Evolutionary conservation across 1,140 invertebrate species (phyloP), one percentile per base, ranked within the genome.

Genomic region (Euglossa dilemma): DNA sequence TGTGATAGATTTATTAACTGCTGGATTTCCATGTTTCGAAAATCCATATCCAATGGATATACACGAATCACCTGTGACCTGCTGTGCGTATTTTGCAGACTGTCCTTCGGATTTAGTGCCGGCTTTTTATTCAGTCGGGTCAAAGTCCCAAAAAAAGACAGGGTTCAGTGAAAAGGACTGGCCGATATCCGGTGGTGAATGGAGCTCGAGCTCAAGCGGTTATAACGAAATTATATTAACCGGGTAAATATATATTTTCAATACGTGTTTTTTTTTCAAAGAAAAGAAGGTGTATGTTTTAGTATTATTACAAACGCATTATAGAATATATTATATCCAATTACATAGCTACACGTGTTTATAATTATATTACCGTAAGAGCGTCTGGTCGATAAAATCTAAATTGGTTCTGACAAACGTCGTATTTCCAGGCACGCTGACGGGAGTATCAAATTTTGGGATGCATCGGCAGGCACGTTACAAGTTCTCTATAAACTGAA

Each of bases 11-110:
- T 96, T 99, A 89, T 96, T 97, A 92, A 97, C 98, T 63, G 96
- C 97, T 69, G 99, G 99, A 91, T 99, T 99, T 95, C 99, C 99
- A 23, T 99, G 98, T 94, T 99, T 99, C 95, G 98, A 99, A 94
- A 99, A 99, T 95, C 99, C 99, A 66, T 99, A 99, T 95, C 98
- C 99, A 63, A 99, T 99, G 98, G 99, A 99, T 95, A 96, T 99
- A 86, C 99, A 99, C 94, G 99, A 99, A 95, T 99, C 98, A 75
- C 97, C 98, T 54, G 98, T 99, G 78, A 99, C 99, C 69, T 98
- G 97, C 95, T 99, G 98, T 94, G 96, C 97, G 77, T 99, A 99
- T 95, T 97, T 99, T 91, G 98, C 98, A 59, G 98, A 99, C 95
- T 99, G 99, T 94, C 99, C 99, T 52, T 97, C 97, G 73, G 99